A percentile compares a stretch with the other conserved stretches of the same genome.
These are phyloP conservation scores for Pomatostomus ruficeps DNA, from an alignment of 2,113 vertebrate species.

Conservation along the genomic window DNA sequence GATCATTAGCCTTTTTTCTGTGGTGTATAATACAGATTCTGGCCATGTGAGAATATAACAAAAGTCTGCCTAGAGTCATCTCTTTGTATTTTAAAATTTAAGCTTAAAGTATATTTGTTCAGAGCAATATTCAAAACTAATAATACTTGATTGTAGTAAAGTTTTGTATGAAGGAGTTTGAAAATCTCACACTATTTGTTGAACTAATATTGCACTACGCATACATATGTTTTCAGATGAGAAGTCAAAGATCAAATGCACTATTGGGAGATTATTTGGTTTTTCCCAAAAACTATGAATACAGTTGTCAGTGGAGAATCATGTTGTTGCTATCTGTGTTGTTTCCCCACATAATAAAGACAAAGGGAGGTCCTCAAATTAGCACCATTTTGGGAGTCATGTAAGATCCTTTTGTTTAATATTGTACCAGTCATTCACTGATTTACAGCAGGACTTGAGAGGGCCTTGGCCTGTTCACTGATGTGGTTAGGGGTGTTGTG, in stretches of 20 bases:
- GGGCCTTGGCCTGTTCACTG: not conserved
- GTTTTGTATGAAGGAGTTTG: not conserved
- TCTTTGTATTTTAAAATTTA: not conserved
- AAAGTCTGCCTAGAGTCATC: not conserved
- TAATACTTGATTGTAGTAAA: not conserved
- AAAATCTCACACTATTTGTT: not conserved
- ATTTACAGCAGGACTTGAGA: not conserved
- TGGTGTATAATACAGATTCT: not conserved
- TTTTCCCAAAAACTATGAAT: not conserved
- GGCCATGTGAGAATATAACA: not conserved
- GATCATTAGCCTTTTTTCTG: not conserved
- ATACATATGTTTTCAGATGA: not conserved
- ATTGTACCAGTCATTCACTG: not conserved
- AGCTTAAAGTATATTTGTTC: not conserved
- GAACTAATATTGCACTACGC: not conserved
- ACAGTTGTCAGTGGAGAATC: not conserved
- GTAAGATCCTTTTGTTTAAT: not conserved
- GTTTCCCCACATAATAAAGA: not conserved
- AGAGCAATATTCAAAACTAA: not conserved
- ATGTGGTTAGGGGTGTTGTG: rapidly evolving
- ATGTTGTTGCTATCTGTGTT: not conserved
- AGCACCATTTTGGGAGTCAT: not conserved
- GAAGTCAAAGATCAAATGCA: not conserved
- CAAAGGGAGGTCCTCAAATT: not conserved
- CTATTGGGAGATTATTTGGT: rapidly evolving